Evolutionary conservation across 2,797 vertebrate genomes (phyloP).

Genomic region (Huso huso): DNA sequence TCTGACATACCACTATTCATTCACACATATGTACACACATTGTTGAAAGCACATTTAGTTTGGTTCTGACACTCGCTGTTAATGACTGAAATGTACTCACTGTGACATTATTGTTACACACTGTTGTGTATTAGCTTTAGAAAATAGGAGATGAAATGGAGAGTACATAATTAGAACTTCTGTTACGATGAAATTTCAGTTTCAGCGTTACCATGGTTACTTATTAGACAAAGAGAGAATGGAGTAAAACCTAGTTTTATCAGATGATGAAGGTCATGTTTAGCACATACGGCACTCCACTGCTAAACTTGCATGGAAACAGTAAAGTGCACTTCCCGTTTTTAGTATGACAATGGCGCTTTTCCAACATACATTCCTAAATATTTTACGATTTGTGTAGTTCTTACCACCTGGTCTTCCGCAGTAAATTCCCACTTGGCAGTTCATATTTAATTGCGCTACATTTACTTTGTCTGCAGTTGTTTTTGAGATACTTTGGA

Average conservation of each 20-base stretch:
- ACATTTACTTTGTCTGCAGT: no score
- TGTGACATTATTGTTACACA: constrained; percentile 1
- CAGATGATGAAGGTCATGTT: neutral
- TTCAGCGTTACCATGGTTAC: neutral
- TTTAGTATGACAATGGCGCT: no score
- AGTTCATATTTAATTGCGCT: no score
- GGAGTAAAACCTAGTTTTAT: neutral
- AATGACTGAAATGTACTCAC: neutral
- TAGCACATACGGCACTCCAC: neutral
- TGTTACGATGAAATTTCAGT: neutral
- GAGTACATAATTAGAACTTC: constrained; percentile 4
- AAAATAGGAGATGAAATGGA: neutral
- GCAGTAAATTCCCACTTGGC: no score
- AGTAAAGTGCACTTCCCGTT: neutral
- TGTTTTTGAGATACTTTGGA: no score
- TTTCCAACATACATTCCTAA: no score
- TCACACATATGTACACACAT: neutral
- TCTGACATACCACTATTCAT: neutral
- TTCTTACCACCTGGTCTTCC: no score
- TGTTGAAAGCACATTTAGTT: neutral
- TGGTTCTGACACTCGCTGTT: neutral
- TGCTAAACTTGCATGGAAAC: neutral
- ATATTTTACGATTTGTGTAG: no score
- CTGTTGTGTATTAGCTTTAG: constrained; percentile 1
- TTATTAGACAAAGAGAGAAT: constrained; percentile 1